Evolutionary conservation across 1,140 invertebrate genomes (phyloP).

Genomic region (Macrobrachium nipponense): DNA sequence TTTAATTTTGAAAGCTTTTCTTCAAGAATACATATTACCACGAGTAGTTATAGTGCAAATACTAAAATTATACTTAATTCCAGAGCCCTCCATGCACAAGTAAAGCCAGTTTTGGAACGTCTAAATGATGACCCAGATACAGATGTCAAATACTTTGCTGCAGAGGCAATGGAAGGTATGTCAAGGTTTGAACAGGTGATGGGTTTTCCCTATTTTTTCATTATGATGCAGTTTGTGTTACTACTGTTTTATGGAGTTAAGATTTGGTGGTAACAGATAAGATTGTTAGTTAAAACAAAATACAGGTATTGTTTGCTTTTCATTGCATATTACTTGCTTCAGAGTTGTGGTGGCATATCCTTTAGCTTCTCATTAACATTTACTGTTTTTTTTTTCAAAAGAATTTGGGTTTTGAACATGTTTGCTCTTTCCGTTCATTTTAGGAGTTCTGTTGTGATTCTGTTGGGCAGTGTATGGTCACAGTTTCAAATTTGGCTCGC

Average conservation of each 20-base stretch:
- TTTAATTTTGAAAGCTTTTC: too few relatives aligned
- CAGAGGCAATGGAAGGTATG: slow-evolving; percentile 79
- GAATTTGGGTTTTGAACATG: too few relatives aligned
- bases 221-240: slow-evolving; percentile 7
- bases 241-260: not conserved
- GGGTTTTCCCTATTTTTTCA: not conserved
- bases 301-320: too few relatives aligned
- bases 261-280: not conserved
- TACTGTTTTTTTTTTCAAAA: too few relatives aligned
- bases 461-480: not conserved
- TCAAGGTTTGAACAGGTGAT: not conserved
- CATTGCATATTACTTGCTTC: too few relatives aligned
- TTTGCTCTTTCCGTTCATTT: too few relatives aligned
- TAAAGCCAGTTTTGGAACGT: slow-evolving; percentile 96
- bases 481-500: not conserved
- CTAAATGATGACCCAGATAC: slow-evolving; percentile 93
- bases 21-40: too few relatives aligned
- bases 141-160: slow-evolving; percentile 98
- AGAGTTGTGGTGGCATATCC: too few relatives aligned
- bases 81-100: slow-evolving; percentile 84
- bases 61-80: slow-evolving; percentile 61
- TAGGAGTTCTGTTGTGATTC: too few relatives aligned
- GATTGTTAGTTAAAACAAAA: too few relatives aligned
- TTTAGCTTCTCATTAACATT: too few relatives aligned
- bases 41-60: not conserved